Base-by-base conservation (phyloP, 2,888 invertebrate genomes). In the Drosophila birchii region DNA sequence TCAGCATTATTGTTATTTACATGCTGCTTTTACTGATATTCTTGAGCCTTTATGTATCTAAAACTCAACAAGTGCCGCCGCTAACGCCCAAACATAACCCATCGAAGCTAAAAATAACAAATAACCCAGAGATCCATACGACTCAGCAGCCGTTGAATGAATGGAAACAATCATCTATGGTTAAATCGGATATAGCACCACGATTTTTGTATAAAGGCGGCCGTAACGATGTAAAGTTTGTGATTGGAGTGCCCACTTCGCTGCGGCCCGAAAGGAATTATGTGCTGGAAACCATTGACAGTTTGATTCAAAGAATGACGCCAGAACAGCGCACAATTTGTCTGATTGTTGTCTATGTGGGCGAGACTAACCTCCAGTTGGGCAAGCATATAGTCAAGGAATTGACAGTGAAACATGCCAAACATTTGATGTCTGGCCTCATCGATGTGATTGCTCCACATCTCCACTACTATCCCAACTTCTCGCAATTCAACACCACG, bases 171-270 rank as follows among this genome's bases (percentile, higher is more conserved):
- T 32, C 51, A 0, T 5, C 16, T 1, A 9, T 23, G 9, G 12
- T n/a, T 32, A 39, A 60, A 8, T 38, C 45, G 3, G 18, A 38
- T 5, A 7, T 23, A 12, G n/a, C 12, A 4, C 66, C 58, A 14
- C 43, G 26, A 14, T 74, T 16, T 55, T 45, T 18, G 2, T 56
- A 20, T 16, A 70, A 63, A 26, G 67, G 29, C 0, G 61, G 63
- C 0, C 70, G 85, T 0, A 59, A 11, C 4, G 29, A 34, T 16
- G 79, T 72, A 0, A 18, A 54, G 12, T 78, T 56, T 53, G 85
- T 87, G 4, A n/a, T 82, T n/a, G 87, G 82, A 2, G 64, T 82
- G 26, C 81, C 82, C 9, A 84, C 87, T 5, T 71, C 74, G 4
- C 7, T 38, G 29, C 63, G 73, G 1, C 11, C 47, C 1, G 49